Evolutionary conservation across 2,113 vertebrate species (phyloP), one percentile per base, ranked within the genome.

Genomic region (Semnornis frantzii): DNA sequence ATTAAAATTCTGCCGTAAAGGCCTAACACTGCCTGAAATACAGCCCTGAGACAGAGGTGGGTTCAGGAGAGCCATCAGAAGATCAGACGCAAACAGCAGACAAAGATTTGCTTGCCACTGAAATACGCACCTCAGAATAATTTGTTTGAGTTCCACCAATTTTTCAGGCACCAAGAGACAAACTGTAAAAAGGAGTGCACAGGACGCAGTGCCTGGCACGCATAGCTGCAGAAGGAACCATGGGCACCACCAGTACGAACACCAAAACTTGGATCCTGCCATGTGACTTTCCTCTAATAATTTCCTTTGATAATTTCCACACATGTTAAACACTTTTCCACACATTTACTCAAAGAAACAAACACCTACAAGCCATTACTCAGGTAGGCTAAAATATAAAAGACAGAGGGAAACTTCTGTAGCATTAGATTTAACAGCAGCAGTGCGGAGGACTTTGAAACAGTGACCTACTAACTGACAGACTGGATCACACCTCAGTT

Each of bases 401-500:
- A 46, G 42, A 31, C 44, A 70, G 59, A 50, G 55, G 31, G 33
- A 77, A 42, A 50, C 44, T 78, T 48, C 52, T 65, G 15, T 52
- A 87, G 55, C 50, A 69, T 42, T n/a, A 54, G 39, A 72, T 81
- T 58, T 58, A 93, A 62, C 30, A 86, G 72, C 72, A 85, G 85
- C 58, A 54, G 18, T 9, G 6, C 3, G 31, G 62, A 85, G 31
- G 78, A 85, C 83, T 87, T 86, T 4, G 27, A 89, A 89, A 93
- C 28, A 57, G 25, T 82, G 86, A 72, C 34, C 85, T 78, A 34
- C 7, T 74, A 62, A 91, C 21, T 91, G 95, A 89, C 93, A 94
- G 87, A 55, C 17, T 85, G 95, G 79, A 94, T 95, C 91, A 86
- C 93, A 72, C 89, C 85, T 91, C 91, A 55, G 48, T 7, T 78